Conservation (phyloP, 2,797 vertebrate species). For the Enteromius unitaeniatus region DNA sequence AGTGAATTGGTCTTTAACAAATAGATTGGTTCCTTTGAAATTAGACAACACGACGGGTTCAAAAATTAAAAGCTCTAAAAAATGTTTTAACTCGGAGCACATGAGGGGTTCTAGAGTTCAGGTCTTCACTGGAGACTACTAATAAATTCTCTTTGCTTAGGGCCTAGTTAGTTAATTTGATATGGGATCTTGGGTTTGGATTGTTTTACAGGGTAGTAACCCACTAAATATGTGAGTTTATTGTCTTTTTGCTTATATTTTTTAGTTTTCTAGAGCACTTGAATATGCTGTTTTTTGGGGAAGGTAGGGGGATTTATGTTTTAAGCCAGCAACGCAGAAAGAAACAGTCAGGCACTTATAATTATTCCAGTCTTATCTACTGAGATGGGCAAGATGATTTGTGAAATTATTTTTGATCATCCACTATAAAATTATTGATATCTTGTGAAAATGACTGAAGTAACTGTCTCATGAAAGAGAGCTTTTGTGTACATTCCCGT, state of each 20-base stretch:
- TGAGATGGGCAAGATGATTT: slow-evolving; percentile 6
- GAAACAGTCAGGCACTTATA: slow-evolving; percentile 21
- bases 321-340: slow-evolving; percentile 25
- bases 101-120: slow-evolving; percentile 4
- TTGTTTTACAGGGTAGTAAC: slow-evolving; percentile 46
- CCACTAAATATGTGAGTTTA: slow-evolving; percentile 49
- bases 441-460: neutral
- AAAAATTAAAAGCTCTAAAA: neutral
- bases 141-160: slow-evolving; percentile 2
- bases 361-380: slow-evolving; percentile 19
- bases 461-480: neutral
- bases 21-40: neutral
- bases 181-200: slow-evolving; percentile 8
- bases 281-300: slow-evolving; percentile 25
- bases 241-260: slow-evolving; percentile 1
- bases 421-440: slow-evolving; percentile 9
- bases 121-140: neutral
- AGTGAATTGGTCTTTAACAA: neutral
- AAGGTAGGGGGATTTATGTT: slow-evolving; percentile 15
- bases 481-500: slow-evolving; percentile 39
- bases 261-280: slow-evolving; percentile 50
- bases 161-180: slow-evolving; percentile 8
- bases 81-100: neutral
- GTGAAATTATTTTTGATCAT: neutral
- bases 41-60: neutral